Conservation (phyloP, 2,888 invertebrate species). For the Heliothis peltigera region DNA sequence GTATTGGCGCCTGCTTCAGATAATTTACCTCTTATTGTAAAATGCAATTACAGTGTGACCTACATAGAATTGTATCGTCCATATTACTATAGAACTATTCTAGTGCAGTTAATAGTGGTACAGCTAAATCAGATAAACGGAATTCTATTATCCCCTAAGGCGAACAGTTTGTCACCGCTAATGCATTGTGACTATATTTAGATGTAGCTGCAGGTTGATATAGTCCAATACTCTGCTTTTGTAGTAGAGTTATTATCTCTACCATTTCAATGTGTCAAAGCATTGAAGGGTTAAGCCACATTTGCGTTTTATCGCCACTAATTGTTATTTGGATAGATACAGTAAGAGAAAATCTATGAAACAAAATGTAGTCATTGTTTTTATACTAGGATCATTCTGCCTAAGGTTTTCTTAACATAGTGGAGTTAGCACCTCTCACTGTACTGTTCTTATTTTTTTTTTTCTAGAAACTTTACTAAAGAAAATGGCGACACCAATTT, state of each 20-base stretch:
- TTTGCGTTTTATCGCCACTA: not conserved
- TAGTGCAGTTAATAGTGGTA: constrained; percentile 27
- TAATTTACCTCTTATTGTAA: not conserved
- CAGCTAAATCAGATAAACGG: constrained; percentile 45
- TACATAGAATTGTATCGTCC: not conserved
- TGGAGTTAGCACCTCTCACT: no score
- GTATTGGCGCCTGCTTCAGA: no score
- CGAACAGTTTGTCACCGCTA: constrained; percentile 44
- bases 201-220: constrained; percentile 24
- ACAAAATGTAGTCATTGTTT: no score
- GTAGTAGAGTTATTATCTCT: constrained; percentile 19
- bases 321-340: no score
- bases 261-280: constrained; percentile 7
- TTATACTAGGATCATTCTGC: no score
- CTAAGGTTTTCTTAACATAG: no score
- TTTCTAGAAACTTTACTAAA: no score
- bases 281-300: not conserved
- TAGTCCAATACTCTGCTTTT: constrained; percentile 8
- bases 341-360: no score
- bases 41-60: constrained; percentile 1
- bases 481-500: no score
- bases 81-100: not conserved
- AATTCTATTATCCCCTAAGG: constrained; percentile 43
- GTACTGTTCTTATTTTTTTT: no score
- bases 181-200: constrained; percentile 43